Conservation (phyloP, 2,113 vertebrate species). For the Antigone vipio region DNA sequence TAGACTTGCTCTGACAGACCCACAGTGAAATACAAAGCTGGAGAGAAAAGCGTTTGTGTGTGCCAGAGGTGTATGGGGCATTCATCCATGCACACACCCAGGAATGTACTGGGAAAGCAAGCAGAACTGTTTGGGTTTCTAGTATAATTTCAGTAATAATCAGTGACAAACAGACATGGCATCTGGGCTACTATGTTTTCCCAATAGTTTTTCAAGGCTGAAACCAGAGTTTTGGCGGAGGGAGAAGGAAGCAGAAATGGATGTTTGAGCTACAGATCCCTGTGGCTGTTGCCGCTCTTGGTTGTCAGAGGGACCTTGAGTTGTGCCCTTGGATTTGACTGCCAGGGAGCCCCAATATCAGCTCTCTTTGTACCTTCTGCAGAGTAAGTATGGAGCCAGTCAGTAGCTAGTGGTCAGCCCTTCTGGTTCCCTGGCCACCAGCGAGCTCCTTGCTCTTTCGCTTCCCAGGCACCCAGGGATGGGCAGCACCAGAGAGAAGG, state of each 20-base stretch:
- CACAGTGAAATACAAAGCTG: neutral
- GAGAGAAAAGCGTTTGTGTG: neutral
- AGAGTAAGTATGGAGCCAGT: neutral
- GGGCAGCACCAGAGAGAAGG: neutral
- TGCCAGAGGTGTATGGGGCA: neutral
- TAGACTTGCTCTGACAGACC: neutral
- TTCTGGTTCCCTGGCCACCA: neutral
- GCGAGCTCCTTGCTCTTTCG: neutral
- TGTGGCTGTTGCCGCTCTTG: neutral
- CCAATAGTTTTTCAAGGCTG: neutral
- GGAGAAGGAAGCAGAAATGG: neutral
- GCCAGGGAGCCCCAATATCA: neutral
- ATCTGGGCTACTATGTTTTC: neutral
- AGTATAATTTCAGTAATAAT: neutral
- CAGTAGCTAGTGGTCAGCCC: neutral
- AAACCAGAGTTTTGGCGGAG: neutral
- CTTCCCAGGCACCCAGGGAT: neutral
- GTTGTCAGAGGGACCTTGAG: neutral
- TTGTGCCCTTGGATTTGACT: neutral
- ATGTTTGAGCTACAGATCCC: neutral
- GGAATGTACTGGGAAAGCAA: constrained; percentile 13
- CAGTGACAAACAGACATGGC: neutral
- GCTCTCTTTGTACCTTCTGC: neutral
- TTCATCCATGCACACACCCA: neutral
- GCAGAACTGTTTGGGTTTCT: neutral